Evolutionary conservation across 2,888 invertebrate species (phyloP).

Genomic region (Drosophila putrida): DNA sequence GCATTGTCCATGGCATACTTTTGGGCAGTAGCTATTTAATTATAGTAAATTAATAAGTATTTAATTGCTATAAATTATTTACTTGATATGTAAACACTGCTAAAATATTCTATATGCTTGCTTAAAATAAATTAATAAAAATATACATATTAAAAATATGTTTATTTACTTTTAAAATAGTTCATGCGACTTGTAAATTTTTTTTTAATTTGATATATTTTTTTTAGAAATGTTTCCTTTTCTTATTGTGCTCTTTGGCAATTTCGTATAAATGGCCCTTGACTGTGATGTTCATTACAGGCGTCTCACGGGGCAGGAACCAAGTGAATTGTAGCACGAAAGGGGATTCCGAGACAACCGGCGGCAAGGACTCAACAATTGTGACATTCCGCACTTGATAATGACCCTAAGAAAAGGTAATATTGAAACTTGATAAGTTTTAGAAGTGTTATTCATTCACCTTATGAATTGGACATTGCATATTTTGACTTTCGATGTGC

Average conservation of each 20-base stretch:
- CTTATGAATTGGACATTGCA: slow-evolving; percentile 52
- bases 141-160: no score
- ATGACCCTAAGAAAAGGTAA: slow-evolving; percentile 31
- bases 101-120: no score
- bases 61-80: neutral
- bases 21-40: slow-evolving; percentile 23
- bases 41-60: neutral
- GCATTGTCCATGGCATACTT: slow-evolving; percentile 32
- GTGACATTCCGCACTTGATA: slow-evolving; percentile 54
- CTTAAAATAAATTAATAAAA: no score
- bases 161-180: no score
- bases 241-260: slow-evolving; percentile 43
- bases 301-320: slow-evolving; percentile 39
- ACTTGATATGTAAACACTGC: no score
- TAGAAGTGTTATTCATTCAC: neutral
- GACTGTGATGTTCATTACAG: slow-evolving; percentile 46
- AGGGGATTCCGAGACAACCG: slow-evolving; percentile 50
- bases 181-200: no score
- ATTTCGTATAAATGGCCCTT: slow-evolving; percentile 38
- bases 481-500: slow-evolving; percentile 6
- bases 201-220: neutral
- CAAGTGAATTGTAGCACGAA: slow-evolving; percentile 44
- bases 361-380: slow-evolving; percentile 45
- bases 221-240: slow-evolving; percentile 39
- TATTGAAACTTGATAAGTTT: neutral